Evolutionary conservation across 2,888 invertebrate genomes (phyloP), one percentile per base, ranked within the genome.

Genomic region (Callyntrura guangdongensis): DNA sequence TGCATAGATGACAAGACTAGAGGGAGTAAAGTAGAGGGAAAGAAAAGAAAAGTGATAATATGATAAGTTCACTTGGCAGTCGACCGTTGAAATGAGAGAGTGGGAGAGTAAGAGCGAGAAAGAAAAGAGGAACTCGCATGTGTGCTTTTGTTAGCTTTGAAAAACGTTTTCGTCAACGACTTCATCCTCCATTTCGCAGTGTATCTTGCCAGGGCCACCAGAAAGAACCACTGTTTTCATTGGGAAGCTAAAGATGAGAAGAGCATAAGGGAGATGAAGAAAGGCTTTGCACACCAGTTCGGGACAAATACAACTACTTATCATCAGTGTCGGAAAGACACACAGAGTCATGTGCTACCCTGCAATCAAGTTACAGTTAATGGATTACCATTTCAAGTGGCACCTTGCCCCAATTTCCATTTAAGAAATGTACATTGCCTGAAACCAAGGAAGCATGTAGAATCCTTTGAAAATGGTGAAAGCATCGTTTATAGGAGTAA

Each of bases 111-210:
- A 69, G 45, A 53, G 69, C 8, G 20, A 20, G 36, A n/a, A 36
- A 36, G 36, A 6, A 6, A 36, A 36, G 36, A 6, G 6, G 36
- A 6, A 36, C 53, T 61, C 86, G 9, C 61, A 45, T 74, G 56
- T 77, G 53, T 61, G 74, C 77, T 61, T 81, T 81, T 81, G 81
- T 61, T 45, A 61, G 77, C 17, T 45, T 72, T 22, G 77, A 77
- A 36, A 36, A 36, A 77, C 77, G 49, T 77, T 86, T 86, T 85
- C 36, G 85, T 85, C 72, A 85, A 72, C 85, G 61, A 72, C 72
- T 56, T 56, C 56, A 36, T 22, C 25, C 49, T 74, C 22, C 25
- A 22, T 53, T 77, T 77, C n/a, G 4, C 77, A 17, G 22, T 25
- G 25, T 14, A 61, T 61, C 53, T 14, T 53, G 11, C 2, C 53